Conservation (phyloP, 2,113 vertebrate genomes). For the Mugil cephalus region DNA sequence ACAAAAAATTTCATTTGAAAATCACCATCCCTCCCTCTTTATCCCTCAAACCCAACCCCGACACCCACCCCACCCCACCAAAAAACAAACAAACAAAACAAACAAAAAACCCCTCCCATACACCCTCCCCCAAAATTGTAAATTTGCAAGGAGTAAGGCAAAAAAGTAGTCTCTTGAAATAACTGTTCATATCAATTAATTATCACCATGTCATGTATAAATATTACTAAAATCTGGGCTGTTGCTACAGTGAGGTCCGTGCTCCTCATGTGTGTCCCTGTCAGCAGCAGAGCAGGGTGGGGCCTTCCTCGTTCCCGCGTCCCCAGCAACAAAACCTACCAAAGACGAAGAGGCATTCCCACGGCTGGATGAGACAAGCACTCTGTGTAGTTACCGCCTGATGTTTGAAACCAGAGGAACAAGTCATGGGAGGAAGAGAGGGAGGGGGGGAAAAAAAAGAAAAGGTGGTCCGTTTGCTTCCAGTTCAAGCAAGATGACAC, state of each 20-base stretch:
- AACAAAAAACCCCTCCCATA: too few species aligned
- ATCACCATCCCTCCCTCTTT: constrained; percentile 37
- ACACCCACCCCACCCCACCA: constrained; percentile 15
- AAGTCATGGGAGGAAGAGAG: constrained; percentile 1
- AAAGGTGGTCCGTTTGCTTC: constrained; percentile 17
- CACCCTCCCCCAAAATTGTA: constrained; percentile 51
- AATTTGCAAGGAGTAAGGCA: constrained; percentile 86
- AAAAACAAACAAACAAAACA: too few species aligned
- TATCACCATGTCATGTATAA: constrained; percentile 78
- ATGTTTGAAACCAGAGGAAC: constrained; percentile 26
- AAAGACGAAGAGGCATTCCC: constrained; percentile 15
- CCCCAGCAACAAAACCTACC: neutral
- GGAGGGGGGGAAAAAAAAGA: constrained; percentile 8
- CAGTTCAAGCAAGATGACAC: constrained; percentile 49
- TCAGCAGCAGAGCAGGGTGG: constrained; percentile 13
- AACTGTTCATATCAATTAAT: constrained; percentile 75
- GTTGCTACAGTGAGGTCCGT: constrained; percentile 75
- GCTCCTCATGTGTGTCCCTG: constrained; percentile 28
- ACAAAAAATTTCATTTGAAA: constrained; percentile 83
- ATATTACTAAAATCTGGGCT: constrained; percentile 79
- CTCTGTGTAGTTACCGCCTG: constrained; percentile 23
- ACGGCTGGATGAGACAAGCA: constrained; percentile 26
- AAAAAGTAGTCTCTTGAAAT: constrained; percentile 76
- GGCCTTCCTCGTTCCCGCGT: constrained; percentile 31
- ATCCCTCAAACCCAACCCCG: too few species aligned